Evolutionary conservation across 2,888 invertebrate genomes (phyloP), one percentile per base, ranked within the genome.

Genomic region (Andrena chrysosceles): DNA sequence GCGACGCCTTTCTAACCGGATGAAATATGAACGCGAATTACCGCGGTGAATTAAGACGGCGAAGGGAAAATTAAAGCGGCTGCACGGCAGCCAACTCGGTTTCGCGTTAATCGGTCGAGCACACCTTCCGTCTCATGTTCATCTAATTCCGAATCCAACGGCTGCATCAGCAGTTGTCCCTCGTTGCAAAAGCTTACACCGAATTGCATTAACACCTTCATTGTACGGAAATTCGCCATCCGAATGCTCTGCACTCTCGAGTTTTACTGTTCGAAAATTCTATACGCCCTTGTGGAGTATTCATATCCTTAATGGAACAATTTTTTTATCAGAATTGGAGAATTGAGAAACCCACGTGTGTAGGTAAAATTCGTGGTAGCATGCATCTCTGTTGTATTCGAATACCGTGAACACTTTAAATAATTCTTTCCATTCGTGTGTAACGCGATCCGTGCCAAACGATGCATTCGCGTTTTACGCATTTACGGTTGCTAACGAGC

Each of bases 21-120:
- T 86, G 77, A 89, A 85, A 82, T 87, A 87, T 84, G 75, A 66
- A 73, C 66, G 66, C 80, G 79, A 85, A 87, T 88, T 85, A 89
- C 64, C 66, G 63, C 64, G 80, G 80, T 77, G 81, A 86, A 88
- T 85, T 84, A 87, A 87, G 78, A 77, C 64, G 75, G 71, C 77
- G 68, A 70, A 59, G 49, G 54, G 80, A 78, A 70, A 79, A 77
- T 85, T 85, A 85, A 79, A 62, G 67, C n/a, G 49, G 20, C 23
- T 33, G 63, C 70, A 20, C 2, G 26, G 52, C 49, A 26, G 13
- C 59, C 42, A 31, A 56, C 69, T 52, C 69, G 31, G 64, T 62
- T 63, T 78, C 69, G 23, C 35, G 72, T 81, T 81, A 78, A 85
- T 72, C 74, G 56, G 73, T 35, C 56, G 23, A 23, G 13, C 56